Evolutionary conservation across 2,113 vertebrate species (phyloP), one percentile per base, ranked within the genome.

Genomic region (Barbus barbus): DNA sequence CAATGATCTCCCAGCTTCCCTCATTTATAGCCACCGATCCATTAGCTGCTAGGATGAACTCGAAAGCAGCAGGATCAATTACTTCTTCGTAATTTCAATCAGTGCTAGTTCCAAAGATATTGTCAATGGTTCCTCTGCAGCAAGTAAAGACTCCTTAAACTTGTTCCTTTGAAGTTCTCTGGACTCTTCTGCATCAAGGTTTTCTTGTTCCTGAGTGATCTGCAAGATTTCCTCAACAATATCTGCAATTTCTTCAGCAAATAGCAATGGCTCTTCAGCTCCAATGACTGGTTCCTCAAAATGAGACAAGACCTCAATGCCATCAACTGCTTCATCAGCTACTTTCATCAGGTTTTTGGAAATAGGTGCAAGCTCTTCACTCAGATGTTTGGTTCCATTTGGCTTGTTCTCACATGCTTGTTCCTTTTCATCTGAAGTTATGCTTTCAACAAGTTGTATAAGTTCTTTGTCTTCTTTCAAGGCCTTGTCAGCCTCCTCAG

Each of bases 1-100:
- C 72, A n/a, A 77, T 87, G 8, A 87, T 20, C 61, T 60, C 71
- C 86, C 86, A 84, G 22, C 58, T 81, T 36, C 84, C 82, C 12
- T 86, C 86, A 38, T 71, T 51, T 13, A 2, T 2, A 46, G 31
- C 5, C 9, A 12, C 1, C 7, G 24, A 22, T 80, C 28, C 14
- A 1, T 46, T 51, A 61, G 20, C 16, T 26, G 9, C 26, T 41
- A 41, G 11, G 38, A 41, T 41, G 2, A 41, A 9, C 9, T 41
- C 9, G 11, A 2, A 41, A 41, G 38, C 11, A 9, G 38, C 38
- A 41, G 38, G 38, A 41, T 0, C 38, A 2, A 41, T 41, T 46
- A 41, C 13, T 18, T 56, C 48, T 33, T 78, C 61, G 26, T n/a
- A n/a, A n/a, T n/a, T n/a, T 60, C 9, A 6, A 56, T 9, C 14